Percentiles rank a stretch among this genome's conserved stretches.
Evolutionary conservation across 2,888 invertebrate genomes (phyloP).

Genomic region (Bombylius discolor): DNA sequence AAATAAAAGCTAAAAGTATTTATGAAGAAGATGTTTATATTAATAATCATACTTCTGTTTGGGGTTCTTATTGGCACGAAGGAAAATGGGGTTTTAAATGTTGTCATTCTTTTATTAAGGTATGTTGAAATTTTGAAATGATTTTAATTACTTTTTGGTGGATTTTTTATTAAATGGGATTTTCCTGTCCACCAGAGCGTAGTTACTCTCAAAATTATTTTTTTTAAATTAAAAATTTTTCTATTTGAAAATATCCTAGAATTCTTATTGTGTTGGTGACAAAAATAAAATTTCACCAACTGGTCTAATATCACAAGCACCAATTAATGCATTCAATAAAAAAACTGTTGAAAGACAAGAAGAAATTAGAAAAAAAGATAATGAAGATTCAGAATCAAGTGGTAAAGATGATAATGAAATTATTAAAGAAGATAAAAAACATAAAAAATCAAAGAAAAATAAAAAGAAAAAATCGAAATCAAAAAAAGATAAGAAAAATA

Average conservation of each 20-base stretch:
- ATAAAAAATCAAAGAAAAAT: slow-evolving; percentile 19
- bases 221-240: neutral
- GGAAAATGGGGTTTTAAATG: slow-evolving; percentile 95
- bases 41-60: slow-evolving; percentile 88
- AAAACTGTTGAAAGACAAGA: slow-evolving; percentile 12
- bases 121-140: slow-evolving; percentile 20
- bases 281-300: neutral
- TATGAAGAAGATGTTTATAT: slow-evolving; percentile 89
- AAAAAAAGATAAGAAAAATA: slow-evolving; percentile 39
- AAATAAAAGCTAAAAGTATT: slow-evolving; percentile 66
- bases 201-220: neutral
- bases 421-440: slow-evolving; percentile 18
- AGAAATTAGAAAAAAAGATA: too few relatives aligned
- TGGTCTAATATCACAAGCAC: neutral
- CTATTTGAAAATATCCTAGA: slow-evolving; percentile 36
- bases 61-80: slow-evolving; percentile 91
- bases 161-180: neutral
- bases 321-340: slow-evolving; percentile 3
- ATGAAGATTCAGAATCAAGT: too few relatives aligned
- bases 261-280: slow-evolving; percentile 79
- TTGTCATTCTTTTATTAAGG: slow-evolving; percentile 81
- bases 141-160: neutral
- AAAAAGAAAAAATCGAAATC: slow-evolving; percentile 26
- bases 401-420: too few relatives aligned
- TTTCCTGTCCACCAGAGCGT: too few relatives aligned